phyloP scores from a whole-genome alignment of 2,888 invertebrate genomes.

The Protodeltote pygarga region DNA sequence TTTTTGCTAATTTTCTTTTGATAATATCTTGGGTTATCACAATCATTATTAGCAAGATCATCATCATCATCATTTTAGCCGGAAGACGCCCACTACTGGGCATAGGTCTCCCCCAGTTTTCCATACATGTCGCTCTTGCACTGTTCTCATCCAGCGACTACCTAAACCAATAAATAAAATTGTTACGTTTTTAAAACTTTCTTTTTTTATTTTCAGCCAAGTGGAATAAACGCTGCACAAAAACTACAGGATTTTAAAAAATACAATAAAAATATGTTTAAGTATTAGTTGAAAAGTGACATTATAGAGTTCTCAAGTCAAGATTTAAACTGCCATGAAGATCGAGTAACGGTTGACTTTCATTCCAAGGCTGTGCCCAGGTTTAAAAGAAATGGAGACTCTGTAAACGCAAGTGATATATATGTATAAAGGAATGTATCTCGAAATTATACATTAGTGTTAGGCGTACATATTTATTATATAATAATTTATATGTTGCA shows the following conservation, averaged over 20 bases:
- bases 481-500: conserved; percentile 65
- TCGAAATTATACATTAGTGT: conserved; percentile 71
- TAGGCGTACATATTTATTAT: conserved; percentile 79
- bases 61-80: too few relatives aligned
- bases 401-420: conserved; percentile 51
- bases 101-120: too few relatives aligned
- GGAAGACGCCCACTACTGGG: too few relatives aligned
- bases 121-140: too few relatives aligned
- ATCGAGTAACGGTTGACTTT: conserved; percentile 12
- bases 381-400: conserved; percentile 21
- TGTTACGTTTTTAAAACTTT: not conserved
- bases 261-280: conserved; percentile 57
- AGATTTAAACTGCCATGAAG: conserved; percentile 26
- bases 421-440: conserved; percentile 71
- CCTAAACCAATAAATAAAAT: not conserved
- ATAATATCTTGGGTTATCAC: too few relatives aligned
- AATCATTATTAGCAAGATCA: too few relatives aligned
- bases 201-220: conserved; percentile 70
- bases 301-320: conserved; percentile 44
- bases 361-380: conserved; percentile 37
- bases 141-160: too few relatives aligned
- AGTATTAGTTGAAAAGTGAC: conserved; percentile 74
- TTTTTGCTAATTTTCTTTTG: too few relatives aligned
- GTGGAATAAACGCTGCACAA: conserved; percentile 65
- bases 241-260: conserved; percentile 30